Base-by-base conservation (phyloP, 2,888 invertebrate species). In the Encarsia formosa region DNA sequence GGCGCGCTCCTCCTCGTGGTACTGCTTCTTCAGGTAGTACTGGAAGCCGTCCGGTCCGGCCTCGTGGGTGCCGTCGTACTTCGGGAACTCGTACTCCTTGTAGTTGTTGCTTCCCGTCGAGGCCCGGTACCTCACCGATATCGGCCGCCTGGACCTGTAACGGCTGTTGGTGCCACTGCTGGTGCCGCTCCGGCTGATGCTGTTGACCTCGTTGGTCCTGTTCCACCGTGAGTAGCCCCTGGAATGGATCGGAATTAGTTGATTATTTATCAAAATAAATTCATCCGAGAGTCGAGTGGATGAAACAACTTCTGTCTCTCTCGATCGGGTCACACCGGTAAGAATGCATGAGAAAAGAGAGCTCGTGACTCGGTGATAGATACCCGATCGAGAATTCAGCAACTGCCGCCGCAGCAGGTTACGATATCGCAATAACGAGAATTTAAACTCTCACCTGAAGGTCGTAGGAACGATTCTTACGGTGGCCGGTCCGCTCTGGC, bases 21-120 rank as follows among this genome's bases (percentile, higher is more conserved):
- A 91, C 57, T 91, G 91, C 60, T 86, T 83, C 2, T 90, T 91
- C 49, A 91, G 79, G 67, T 87, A 88, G 71, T 91, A 91, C 40
- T 87, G 80, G 76, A 91, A 91, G 5, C 91, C 90, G 58, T 29
- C 20, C 19, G 35, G 24, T n/a, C 38, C 5, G 13, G 13, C 41
- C n/a, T n/a, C n/a, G n/a, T 47, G 45, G 5, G 37, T 52, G 2
- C 55, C 55, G 48, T 55, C 55, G 53, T 59, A 63, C 15, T 55
- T 48, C 3, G 63, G 63, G 22, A 51, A 42, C 5, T 61, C 61
- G 41, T 52, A 54, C 23, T 61, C 56, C 5, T 43, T 44, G n/a
- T n/a, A n/a, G n/a, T n/a, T n/a, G n/a, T n/a, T n/a, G n/a, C n/a
- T n/a, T n/a, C n/a, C n/a, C 15, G 5, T 8, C 34, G 26, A 26